Percentiles rank a stretch among this genome's conserved stretches.
Conservation (phyloP, 92 coral and sea anemone species). For the Metridium senile region DNA sequence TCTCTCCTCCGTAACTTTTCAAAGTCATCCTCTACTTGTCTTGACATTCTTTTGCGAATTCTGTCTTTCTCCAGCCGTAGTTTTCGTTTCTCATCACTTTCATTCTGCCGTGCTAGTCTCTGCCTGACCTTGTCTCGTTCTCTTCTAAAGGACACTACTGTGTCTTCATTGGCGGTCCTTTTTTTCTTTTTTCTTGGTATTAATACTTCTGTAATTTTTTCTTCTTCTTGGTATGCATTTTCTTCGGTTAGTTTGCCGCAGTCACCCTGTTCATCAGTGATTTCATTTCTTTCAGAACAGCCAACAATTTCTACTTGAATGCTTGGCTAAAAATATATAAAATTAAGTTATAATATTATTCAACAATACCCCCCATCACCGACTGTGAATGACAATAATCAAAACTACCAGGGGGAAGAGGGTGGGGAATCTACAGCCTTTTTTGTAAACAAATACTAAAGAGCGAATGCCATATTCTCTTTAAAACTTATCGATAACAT, state of each 20-base stretch:
- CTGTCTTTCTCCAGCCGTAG: conserved; percentile 22
- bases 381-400: too few relatives aligned
- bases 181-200: background rate
- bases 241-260: background rate
- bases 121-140: conserved; percentile 27
- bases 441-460: too few relatives aligned
- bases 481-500: too few relatives aligned
- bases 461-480: too few relatives aligned
- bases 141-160: conserved; percentile 2
- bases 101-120: conserved; percentile 23
- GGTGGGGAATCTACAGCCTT: too few relatives aligned
- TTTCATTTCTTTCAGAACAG: background rate
- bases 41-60: conserved; percentile 15
- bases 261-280: background rate
- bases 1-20: conserved; percentile 28
- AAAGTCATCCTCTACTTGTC: conserved; percentile 24
- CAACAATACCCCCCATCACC: too few relatives aligned
- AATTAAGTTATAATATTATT: too few relatives aligned
- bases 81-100: conserved; percentile 24
- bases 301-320: background rate
- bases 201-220: background rate
- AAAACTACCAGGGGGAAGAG: too few relatives aligned
- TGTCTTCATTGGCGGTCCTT: background rate
- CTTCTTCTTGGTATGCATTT: background rate
- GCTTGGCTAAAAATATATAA: too few relatives aligned